A percentile compares a stretch with the other conserved stretches of the same genome.
Evolutionary conservation across 2,797 vertebrate genomes (phyloP).

Genomic region (Bufotes viridis): DNA sequence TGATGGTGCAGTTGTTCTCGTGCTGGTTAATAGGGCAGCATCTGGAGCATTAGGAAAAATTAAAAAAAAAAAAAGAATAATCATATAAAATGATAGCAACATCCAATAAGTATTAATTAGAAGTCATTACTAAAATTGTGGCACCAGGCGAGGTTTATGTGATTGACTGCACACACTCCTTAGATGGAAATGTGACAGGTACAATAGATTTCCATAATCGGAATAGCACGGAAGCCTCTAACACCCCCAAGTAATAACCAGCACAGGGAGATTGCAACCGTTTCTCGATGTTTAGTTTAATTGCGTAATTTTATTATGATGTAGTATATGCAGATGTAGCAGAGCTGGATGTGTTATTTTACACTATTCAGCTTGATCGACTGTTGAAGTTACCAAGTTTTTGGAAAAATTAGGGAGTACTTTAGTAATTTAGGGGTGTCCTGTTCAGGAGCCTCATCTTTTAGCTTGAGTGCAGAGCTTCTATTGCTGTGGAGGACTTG

Average conservation of each 20-base stretch:
- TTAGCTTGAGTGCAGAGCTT: no score
- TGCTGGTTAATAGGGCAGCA: slow-evolving; percentile 23
- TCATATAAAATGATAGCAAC: slow-evolving; percentile 24
- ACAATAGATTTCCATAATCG: neutral
- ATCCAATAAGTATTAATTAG: slow-evolving; percentile 42
- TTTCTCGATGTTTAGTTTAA: neutral
- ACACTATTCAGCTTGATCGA: no score
- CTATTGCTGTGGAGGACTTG: no score
- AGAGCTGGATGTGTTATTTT: neutral
- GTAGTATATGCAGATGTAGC: neutral
- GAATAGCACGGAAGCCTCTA: neutral
- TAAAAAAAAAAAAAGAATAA: slow-evolving; percentile 16
- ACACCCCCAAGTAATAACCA: neutral
- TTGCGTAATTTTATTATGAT: neutral
- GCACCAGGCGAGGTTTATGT: neutral
- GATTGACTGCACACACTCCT: neutral
- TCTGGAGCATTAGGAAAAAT: slow-evolving; percentile 38
- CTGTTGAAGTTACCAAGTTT: no score
- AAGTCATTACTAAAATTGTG: slow-evolving; percentile 22
- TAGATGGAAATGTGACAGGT: neutral
- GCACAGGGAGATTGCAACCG: neutral
- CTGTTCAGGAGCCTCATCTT: no score
- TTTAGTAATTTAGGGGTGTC: no score
- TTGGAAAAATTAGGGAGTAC: no score
- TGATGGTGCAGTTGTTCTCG: slow-evolving; percentile 42